A percentile compares a stretch with the other conserved stretches of the same genome.
phyloP scores from a whole-genome alignment of 1,140 invertebrate genomes.

The Drosophila mayri region DNA sequence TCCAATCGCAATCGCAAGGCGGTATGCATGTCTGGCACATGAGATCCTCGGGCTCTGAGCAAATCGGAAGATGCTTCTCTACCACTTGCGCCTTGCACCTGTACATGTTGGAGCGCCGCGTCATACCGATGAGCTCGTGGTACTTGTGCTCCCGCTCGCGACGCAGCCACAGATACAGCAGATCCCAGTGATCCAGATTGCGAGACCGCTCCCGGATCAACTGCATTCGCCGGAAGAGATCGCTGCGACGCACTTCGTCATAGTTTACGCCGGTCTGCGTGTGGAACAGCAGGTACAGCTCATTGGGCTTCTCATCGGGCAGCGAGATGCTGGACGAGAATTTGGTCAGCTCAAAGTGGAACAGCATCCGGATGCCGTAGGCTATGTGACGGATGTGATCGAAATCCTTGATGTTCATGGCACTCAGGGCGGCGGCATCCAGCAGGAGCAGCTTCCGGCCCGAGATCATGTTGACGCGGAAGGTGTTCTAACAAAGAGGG shows the following conservation, averaged over 20 bases:
- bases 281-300: slow-evolving; percentile 68
- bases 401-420: slow-evolving; percentile 75
- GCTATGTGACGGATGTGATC: slow-evolving; percentile 63
- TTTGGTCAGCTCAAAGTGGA: slow-evolving; percentile 65
- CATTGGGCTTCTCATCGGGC: slow-evolving; percentile 59
- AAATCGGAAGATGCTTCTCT: too few relatives aligned
- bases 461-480: slow-evolving; percentile 61
- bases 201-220: slow-evolving; percentile 38
- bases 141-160: slow-evolving; percentile 52
- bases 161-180: slow-evolving; percentile 53
- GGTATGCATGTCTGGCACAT: slow-evolving; percentile 58
- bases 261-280: slow-evolving; percentile 63
- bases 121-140: slow-evolving; percentile 29
- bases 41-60: not conserved
- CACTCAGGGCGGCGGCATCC: slow-evolving; percentile 62
- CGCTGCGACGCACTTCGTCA: slow-evolving; percentile 54
- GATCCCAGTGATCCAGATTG: slow-evolving; percentile 72
- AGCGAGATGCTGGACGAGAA: slow-evolving; percentile 54
- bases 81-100: slow-evolving; percentile 9
- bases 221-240: slow-evolving; percentile 65
- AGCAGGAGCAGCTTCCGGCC: slow-evolving; percentile 65
- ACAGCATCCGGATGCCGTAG: slow-evolving; percentile 68
- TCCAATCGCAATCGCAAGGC: slow-evolving; percentile 68
- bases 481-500: slow-evolving; percentile 53
- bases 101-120: slow-evolving; percentile 21